Evolutionary conservation across 2,113 vertebrate species (phyloP), one percentile per base, ranked within the genome.

Genomic region (Pedionomus torquatus): DNA sequence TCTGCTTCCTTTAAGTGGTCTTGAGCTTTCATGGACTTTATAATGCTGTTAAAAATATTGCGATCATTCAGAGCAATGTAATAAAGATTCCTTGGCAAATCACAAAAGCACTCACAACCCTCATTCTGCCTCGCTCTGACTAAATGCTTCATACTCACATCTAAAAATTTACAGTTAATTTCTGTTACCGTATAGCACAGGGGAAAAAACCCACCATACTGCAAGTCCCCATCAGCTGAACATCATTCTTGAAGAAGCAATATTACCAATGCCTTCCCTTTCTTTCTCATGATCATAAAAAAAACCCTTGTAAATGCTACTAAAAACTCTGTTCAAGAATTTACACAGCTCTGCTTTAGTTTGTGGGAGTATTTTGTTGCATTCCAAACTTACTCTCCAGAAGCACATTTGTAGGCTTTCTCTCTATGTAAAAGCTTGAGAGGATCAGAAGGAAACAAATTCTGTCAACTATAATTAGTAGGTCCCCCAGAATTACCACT

Each of bases 191-290:
- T 58, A 41, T 30, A 3, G 4, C 20, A 44, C 35, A 35, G 28
- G 30, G 25, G 44, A 78, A 33, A 76, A 54, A 82, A 85, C 0
- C 17, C 19, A 54, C 41, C 18, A 39, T 33, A 70, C 10, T 52
- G 10, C n/a, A 69, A 57, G 13, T 81, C 4, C 3, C 3, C 0
- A 0, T n/a, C 18, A 69, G 11, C 5, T 72, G 30, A 52, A 60
- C 0, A 0, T 30, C 12, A 41, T 15, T 75, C 31, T 31, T 28
- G 25, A 89, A 55, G 64, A 89, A 66, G 2, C 3, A 65, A 4
- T 68, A 37, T 74, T 84, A 78, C 2, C 25, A 71, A 9, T 39
- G 12, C 3, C 13, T 57, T 87, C 33, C 9, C 4, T 46, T 92
- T 78, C n/a, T 71, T 8, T 85, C 37, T 81, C 15, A 54, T 1